Evolutionary conservation across 2,888 invertebrate species (phyloP).

Genomic region (Acleris emargana): DNA sequence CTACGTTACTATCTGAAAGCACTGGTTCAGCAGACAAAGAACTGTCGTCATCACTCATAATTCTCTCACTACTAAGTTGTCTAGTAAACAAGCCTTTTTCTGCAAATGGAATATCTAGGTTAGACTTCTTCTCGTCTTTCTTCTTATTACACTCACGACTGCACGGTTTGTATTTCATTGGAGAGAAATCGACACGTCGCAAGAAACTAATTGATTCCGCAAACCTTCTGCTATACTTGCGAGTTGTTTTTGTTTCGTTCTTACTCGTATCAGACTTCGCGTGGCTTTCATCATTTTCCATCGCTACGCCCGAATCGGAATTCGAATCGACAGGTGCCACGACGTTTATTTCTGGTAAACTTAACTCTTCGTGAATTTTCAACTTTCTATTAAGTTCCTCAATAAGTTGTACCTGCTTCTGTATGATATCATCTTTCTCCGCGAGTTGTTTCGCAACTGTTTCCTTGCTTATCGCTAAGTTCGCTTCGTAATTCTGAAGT

Average conservation of each 20-base stretch:
- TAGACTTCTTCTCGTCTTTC: constrained; percentile 68
- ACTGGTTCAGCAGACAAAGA: constrained; percentile 55
- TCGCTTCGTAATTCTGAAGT: constrained; percentile 76
- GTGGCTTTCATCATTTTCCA: constrained; percentile 68
- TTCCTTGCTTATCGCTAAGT: constrained; percentile 69
- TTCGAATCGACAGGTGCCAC: constrained; percentile 65
- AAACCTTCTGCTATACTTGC: constrained; percentile 74
- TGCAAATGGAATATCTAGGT: constrained; percentile 61
- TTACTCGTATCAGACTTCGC: constrained; percentile 59
- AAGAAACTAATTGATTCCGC: constrained; percentile 78
- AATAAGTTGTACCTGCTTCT: constrained; percentile 65
- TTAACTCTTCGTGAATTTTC: constrained; percentile 53
- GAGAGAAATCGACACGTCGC: constrained; percentile 76
- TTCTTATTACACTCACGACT: constrained; percentile 65
- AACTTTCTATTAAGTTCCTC: constrained; percentile 67
- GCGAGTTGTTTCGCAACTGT: constrained; percentile 69
- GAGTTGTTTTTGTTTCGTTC: constrained; percentile 61
- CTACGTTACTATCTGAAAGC: constrained; percentile 63
- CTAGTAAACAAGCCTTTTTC: constrained; percentile 57
- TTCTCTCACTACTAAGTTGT: constrained; percentile 64
- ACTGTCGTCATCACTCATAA: constrained; percentile 70
- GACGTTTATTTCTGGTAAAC: constrained; percentile 66
- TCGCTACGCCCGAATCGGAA: constrained; percentile 76
- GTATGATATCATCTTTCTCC: constrained; percentile 72
- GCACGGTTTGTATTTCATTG: constrained; percentile 75